Evolutionary conservation across 2,797 vertebrate genomes (phyloP).

Genomic region (Margarornis squamiger): DNA sequence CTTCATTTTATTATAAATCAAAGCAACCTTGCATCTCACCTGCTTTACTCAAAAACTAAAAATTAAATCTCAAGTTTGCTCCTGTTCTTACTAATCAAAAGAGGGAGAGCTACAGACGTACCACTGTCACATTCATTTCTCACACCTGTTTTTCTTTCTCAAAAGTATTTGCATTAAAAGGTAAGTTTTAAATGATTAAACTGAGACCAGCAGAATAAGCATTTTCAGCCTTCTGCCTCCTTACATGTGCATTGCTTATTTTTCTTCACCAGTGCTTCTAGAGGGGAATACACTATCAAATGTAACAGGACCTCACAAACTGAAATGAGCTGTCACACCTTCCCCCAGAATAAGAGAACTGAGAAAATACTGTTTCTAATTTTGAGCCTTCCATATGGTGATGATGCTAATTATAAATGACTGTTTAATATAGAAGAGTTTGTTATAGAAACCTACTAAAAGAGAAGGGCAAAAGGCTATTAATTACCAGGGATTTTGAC

Average conservation of each 20-base stretch:
- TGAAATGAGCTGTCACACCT: not conserved
- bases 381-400: not conserved
- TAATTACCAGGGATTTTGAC: not conserved
- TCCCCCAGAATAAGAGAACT: not conserved
- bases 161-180: not conserved
- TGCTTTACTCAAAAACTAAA: not conserved
- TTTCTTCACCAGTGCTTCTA: not conserved
- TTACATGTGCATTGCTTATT: accelerated
- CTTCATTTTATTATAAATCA: not conserved
- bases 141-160: not conserved
- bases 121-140: not conserved
- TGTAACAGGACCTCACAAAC: not conserved
- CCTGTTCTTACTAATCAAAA: not conserved
- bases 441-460: not conserved
- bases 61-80: not conserved
- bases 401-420: not conserved
- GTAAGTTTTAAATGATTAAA: not conserved
- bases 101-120: not conserved
- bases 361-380: not conserved
- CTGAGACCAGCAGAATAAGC: not conserved
- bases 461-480: not conserved
- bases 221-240: not conserved
- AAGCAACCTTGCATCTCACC: not conserved
- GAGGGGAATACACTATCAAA: not conserved
- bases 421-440: not conserved